phyloP scores from a whole-genome alignment of 2,797 vertebrate genomes.

The Cephalopachus bancanus region DNA sequence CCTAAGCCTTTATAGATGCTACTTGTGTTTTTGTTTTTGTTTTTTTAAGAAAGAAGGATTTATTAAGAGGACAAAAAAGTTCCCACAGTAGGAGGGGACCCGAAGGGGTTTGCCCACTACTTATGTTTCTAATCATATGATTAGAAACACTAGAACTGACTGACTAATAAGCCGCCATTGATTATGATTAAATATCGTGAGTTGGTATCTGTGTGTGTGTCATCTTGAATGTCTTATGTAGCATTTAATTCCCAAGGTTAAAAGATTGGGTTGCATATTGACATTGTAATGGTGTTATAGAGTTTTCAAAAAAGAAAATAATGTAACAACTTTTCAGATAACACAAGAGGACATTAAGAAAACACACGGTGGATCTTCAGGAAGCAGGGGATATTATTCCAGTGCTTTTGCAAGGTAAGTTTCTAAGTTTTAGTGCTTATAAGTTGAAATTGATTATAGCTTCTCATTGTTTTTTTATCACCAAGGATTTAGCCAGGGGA shows the following conservation, averaged over 20 bases:
- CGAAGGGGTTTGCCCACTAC: too few species aligned
- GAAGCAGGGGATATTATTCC: slow-evolving; percentile 98
- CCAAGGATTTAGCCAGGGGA: slow-evolving; percentile 38
- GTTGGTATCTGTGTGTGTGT: not conserved
- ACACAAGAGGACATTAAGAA: slow-evolving; percentile 99
- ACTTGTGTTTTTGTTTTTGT: not conserved
- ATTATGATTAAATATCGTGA: slow-evolving; percentile 55
- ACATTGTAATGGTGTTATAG: not conserved
- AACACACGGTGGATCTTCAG: slow-evolving; percentile 98
- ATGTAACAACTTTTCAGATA: slow-evolving; percentile 91
- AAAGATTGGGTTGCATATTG: slow-evolving; percentile 52
- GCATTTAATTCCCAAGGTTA: slow-evolving; percentile 39
- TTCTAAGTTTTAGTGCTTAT: slow-evolving; percentile 35
- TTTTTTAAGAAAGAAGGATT: too few species aligned
- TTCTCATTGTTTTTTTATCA: slow-evolving; percentile 32
- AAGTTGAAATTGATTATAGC: slow-evolving; percentile 52
- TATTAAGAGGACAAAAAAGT: too few species aligned
- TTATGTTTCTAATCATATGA: not conserved
- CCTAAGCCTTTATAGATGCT: not conserved
- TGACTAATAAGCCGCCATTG: not conserved
- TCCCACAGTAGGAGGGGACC: too few species aligned
- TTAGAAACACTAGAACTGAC: slow-evolving; percentile 19
- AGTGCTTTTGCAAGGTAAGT: slow-evolving; percentile 98
- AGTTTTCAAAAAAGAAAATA: slow-evolving; percentile 42
- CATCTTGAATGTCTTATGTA: not conserved